These are phyloP conservation scores for Glyptemys insculpta DNA, from an alignment of 2,797 vertebrate species.

Conservation along the genomic window DNA sequence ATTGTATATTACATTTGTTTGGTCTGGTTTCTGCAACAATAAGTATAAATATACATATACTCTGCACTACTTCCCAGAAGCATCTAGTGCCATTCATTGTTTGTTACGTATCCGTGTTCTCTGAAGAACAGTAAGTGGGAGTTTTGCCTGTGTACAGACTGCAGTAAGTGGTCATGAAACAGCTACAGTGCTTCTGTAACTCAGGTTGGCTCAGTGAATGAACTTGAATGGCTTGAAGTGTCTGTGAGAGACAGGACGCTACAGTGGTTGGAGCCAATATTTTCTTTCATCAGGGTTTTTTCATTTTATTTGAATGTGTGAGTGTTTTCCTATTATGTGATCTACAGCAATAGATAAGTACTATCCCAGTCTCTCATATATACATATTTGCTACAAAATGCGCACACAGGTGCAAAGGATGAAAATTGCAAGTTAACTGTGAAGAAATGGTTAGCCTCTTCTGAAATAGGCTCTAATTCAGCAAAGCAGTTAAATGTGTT, in stretches of 20 bases:
- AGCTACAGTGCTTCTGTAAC: not conserved
- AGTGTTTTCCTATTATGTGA: not conserved
- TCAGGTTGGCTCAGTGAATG: not conserved
- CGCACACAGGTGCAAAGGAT: not conserved
- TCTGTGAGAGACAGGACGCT: not conserved
- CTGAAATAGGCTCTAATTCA: not conserved
- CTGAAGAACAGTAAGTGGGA: rapidly evolving
- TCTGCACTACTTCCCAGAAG: rapidly evolving
- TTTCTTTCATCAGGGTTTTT: not conserved
- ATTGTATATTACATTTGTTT: not conserved
- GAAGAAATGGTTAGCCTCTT: not conserved
- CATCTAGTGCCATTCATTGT: not conserved
- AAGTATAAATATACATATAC: not conserved
- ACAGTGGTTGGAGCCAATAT: not conserved
- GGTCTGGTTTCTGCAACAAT: not conserved
- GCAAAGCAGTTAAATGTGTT: not conserved
- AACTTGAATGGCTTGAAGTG: rapidly evolving
- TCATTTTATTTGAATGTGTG: not conserved
- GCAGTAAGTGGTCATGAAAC: not conserved
- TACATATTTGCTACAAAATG: not conserved
- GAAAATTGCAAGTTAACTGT: not conserved
- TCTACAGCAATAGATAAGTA: not conserved
- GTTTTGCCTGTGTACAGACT: not conserved
- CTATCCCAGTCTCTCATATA: not conserved
- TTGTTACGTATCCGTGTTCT: not conserved